Base-by-base conservation (phyloP, 2,113 vertebrate genomes). In the Tor tambroides region DNA sequence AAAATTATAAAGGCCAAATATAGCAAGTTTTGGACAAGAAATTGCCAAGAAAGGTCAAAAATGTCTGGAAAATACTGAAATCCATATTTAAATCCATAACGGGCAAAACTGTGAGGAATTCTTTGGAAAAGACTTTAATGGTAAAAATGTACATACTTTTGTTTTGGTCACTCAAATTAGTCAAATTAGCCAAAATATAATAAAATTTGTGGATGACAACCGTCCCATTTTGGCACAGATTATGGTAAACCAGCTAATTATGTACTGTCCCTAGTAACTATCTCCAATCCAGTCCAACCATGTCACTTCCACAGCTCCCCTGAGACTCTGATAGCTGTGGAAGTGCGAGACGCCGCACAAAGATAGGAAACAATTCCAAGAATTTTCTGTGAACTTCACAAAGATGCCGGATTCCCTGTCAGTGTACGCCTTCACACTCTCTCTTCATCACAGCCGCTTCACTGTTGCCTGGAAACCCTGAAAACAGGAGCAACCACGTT, bases 311-410 rank as follows among this genome's bases (percentile, higher is more conserved):
- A 59, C 26, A 7, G 19, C 41, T 75, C 93, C 90, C 86, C 3
- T 17, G 91, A 90, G 91, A 81, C 83, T 80, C 91, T 92, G 88
- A 86, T 92, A 89, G 72, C 89, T 76, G 87, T 61, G 89, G 88
- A 88, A 80, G 89, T 94, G 95, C 93, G 96, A 95, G 92, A 89
- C 76, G 85, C 79, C 86, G 87, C 88, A 96, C 95, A 97, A 96
- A 94, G 87, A 91, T 91, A 93, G 95, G 95, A 96, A 96, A 94
- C 93, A 95, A 96, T 95, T 92, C 95, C 94, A 96, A 95, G 94
- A 91, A 63, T 63, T 88, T 91, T 91, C 90, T 87, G 74, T 91
- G 93, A 92, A 91, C 91, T 94, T 85, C 54, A 88, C 89, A 94
- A 93, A 92, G 90, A 91, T 51, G 75, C 46, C 46, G 87, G 87